phyloP scores from a whole-genome alignment of 2,797 vertebrate species.

The Galago senegalensis region DNA sequence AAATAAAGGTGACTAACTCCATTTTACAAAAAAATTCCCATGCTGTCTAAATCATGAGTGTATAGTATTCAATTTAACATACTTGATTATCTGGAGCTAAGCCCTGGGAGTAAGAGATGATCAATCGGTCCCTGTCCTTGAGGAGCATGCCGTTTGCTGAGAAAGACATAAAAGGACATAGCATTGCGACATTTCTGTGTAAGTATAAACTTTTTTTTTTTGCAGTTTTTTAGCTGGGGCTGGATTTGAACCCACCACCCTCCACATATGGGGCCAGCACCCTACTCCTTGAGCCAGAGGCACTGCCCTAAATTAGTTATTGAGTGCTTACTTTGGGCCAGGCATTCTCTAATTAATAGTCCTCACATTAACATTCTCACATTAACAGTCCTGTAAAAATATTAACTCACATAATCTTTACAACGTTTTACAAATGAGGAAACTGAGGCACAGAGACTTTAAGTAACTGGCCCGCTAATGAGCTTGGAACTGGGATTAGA shows the following conservation, averaged over 20 bases:
- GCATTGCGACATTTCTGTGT: background rate
- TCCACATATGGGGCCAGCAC: too few relatives aligned
- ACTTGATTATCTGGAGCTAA: background rate
- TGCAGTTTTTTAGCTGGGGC: too few relatives aligned
- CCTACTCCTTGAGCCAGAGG: too few relatives aligned
- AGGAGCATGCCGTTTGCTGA: background rate
- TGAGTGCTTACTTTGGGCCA: too few relatives aligned
- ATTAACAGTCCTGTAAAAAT: background rate
- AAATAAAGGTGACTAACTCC: background rate
- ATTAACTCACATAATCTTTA: background rate
- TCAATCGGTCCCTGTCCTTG: background rate
- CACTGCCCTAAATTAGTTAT: background rate
- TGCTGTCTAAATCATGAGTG: background rate
- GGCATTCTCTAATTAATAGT: background rate
- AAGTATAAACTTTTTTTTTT: background rate
- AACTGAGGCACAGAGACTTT: background rate
- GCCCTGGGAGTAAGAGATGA: background rate
- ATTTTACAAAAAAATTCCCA: background rate
- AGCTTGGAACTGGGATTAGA: background rate
- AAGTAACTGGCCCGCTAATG: background rate
- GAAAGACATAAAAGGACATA: background rate
- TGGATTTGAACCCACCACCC: too few relatives aligned
- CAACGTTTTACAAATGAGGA: slow-evolving; percentile 21
- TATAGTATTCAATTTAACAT: background rate
- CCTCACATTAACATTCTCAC: too few relatives aligned